A percentile compares a stretch with the other conserved stretches of the same genome.
Evolutionary conservation across 1,140 invertebrate species (phyloP).

Genomic region (Pogonomyrmex barbatus): DNA sequence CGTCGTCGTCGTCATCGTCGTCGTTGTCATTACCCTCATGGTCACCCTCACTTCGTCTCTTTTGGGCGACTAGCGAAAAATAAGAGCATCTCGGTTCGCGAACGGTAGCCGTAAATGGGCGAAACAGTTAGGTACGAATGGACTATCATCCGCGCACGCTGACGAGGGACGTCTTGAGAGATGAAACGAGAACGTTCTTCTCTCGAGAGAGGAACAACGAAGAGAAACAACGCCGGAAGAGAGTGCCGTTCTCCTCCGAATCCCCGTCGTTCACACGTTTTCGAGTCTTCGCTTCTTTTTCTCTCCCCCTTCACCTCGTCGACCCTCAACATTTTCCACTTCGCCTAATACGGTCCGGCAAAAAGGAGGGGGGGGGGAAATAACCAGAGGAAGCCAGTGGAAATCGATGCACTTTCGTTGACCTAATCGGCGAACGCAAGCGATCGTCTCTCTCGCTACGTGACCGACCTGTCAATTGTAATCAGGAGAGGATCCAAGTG

Average conservation of each 20-base stretch:
- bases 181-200: constrained; percentile 47
- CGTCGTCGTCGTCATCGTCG: constrained; percentile 19
- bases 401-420: constrained; percentile 65
- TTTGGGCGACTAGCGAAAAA: constrained; percentile 50
- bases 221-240: constrained; percentile 34
- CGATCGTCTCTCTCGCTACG: constrained; percentile 40
- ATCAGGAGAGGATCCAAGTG: not conserved
- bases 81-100: constrained; percentile 59
- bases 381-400: constrained; percentile 19
- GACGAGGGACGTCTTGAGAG: constrained; percentile 42
- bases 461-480: constrained; percentile 55
- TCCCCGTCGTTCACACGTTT: constrained; percentile 64
- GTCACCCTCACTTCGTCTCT: constrained; percentile 18
- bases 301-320: not conserved
- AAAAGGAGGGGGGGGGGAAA: not conserved
- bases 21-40: constrained; percentile 33
- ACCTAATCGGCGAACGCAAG: constrained; percentile 63
- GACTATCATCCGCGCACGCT: constrained; percentile 51
- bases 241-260: constrained; percentile 9
- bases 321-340: constrained; percentile 50
- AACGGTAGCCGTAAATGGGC: constrained; percentile 62
- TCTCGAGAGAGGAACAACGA: constrained; percentile 32
- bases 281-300: not conserved
- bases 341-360: constrained; percentile 28
- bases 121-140: constrained; percentile 72